Percentiles rank a stretch among this genome's conserved stretches.
Conservation (phyloP, 1,140 invertebrate species). For the Sitobion miscanthi region DNA sequence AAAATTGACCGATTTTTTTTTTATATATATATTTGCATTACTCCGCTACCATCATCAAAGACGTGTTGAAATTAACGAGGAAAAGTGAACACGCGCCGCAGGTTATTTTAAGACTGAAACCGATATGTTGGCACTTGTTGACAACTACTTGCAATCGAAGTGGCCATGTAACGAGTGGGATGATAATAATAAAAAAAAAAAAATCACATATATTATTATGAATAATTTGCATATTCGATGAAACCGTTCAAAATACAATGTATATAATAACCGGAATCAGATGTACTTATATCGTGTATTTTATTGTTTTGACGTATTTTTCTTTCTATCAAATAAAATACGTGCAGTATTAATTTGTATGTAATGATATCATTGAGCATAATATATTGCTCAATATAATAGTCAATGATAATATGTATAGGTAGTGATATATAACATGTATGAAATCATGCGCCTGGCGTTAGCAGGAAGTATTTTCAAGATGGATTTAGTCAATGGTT, state of each 20-base stretch:
- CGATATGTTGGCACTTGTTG: conserved; percentile 21
- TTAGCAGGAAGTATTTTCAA: no score
- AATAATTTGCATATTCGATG: not conserved
- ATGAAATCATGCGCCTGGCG: no score
- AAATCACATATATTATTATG: not conserved
- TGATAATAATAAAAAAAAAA: conserved; percentile 8
- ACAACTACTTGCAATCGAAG: conserved; percentile 28
- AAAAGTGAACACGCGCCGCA: not conserved
- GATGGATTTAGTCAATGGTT: no score
- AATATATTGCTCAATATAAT: no score
- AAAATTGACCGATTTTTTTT: conserved; percentile 18
- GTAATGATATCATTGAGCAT: no score
- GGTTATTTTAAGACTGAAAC: conserved; percentile 34
- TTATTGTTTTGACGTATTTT: not conserved
- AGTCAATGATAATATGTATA: no score
- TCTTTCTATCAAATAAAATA: not conserved
- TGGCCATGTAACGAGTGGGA: not conserved
- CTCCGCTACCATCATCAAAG: not conserved
- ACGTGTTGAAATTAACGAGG: conserved; percentile 29
- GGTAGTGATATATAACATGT: no score
- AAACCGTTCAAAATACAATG: not conserved
- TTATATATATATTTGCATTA: not conserved
- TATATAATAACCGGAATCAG: not conserved
- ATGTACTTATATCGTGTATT: not conserved
- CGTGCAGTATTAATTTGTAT: not conserved